phyloP scores from a whole-genome alignment of 2,113 vertebrate species.

The Mormoops blainvillei region DNA sequence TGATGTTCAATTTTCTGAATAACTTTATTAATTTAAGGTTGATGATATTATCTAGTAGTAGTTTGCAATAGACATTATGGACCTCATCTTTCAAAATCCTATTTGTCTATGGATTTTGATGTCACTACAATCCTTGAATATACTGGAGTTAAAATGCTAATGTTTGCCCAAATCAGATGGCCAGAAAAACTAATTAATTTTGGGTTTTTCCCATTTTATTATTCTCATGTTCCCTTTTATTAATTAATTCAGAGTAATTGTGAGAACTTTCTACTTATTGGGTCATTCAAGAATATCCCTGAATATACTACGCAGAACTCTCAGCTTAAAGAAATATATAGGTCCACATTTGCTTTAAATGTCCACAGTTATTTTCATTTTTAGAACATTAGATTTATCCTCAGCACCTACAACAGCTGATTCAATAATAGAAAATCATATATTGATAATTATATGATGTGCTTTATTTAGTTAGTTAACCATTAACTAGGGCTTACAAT shows the following conservation, averaged over 20 bases:
- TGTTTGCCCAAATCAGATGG: background rate
- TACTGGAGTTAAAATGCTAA: background rate
- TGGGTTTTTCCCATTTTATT: background rate
- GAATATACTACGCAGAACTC: background rate
- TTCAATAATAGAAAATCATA: background rate
- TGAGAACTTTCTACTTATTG: conserved; percentile 13
- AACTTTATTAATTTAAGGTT: background rate
- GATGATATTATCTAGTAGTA: background rate
- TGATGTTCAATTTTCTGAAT: background rate
- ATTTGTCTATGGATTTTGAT: background rate
- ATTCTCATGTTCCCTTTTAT: background rate
- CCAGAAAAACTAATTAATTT: conserved; percentile 23
- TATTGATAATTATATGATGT: background rate
- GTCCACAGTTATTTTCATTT: background rate
- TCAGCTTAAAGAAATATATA: background rate
- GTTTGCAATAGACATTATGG: background rate
- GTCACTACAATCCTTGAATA: background rate
- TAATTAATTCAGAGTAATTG: background rate
- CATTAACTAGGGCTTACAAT: background rate
- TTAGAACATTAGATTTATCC: background rate
- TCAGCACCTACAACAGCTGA: background rate
- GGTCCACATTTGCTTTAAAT: background rate
- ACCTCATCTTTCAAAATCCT: background rate
- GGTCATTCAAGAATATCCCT: background rate
- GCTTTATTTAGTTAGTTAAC: background rate